phyloP scores from a whole-genome alignment of 2,888 invertebrate genomes.

The Brenthis daphne region DNA sequence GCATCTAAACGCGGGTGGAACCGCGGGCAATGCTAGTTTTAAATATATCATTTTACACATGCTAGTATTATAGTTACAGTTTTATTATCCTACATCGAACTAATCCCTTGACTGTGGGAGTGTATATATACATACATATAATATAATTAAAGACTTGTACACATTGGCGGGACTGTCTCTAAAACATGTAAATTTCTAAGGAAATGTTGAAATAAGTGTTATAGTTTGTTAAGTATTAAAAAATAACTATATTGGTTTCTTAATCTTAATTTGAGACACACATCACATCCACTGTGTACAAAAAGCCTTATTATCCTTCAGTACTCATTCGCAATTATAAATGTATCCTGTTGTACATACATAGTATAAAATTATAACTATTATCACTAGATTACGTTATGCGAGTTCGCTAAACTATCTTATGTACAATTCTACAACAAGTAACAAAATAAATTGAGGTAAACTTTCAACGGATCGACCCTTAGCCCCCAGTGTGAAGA shows the following conservation, averaged over 20 bases:
- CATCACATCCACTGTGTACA: conserved; percentile 19
- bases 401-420: conserved; percentile 39
- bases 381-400: conserved; percentile 33
- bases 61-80: neutral
- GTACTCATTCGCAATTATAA: neutral
- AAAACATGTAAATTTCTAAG: neutral
- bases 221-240: neutral
- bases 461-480: conserved; percentile 32
- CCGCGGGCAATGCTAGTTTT: too few relatives aligned
- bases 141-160: conserved; percentile 17
- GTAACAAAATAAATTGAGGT: conserved; percentile 37
- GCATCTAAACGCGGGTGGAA: too few relatives aligned
- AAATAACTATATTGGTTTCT: too few relatives aligned
- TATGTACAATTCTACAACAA: conserved; percentile 44
- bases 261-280: conserved; percentile 1
- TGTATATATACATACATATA: neutral
- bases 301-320: conserved; percentile 3
- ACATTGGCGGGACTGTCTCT: conserved; percentile 1
- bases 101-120: neutral
- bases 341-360: conserved; percentile 19
- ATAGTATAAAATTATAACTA: conserved; percentile 31
- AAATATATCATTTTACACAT: neutral
- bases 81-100: conserved; percentile 21
- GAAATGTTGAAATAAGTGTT: neutral
- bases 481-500: conserved; percentile 21